Evolutionary conservation across 2,113 vertebrate genomes (phyloP).

Genomic region (Caretta caretta): DNA sequence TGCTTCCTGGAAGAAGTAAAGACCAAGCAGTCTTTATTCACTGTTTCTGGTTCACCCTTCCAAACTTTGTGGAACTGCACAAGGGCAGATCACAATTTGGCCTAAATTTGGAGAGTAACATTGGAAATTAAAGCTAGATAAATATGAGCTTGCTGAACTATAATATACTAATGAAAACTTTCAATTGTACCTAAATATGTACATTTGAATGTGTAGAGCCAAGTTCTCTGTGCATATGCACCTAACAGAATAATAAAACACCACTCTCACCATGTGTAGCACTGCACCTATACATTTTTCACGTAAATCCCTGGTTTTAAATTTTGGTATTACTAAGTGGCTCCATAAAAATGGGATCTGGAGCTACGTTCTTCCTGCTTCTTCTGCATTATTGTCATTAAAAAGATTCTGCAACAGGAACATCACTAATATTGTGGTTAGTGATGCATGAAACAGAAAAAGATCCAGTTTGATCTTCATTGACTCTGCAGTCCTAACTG

Average conservation of each 20-base stretch:
- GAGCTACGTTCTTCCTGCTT: not conserved
- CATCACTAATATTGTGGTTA: not conserved
- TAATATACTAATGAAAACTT: not conserved
- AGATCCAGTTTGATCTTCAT: not conserved
- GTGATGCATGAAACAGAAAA: not conserved
- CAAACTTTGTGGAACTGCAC: not conserved
- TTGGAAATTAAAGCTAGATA: not conserved
- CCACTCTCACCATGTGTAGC: not conserved
- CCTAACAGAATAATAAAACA: not conserved
- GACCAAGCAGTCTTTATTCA: not conserved
- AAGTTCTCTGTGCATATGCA: slow-evolving; percentile 21
- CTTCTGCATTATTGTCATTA: not conserved
- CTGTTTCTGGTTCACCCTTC: accelerated
- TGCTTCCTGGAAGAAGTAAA: not conserved
- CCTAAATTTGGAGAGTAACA: not conserved
- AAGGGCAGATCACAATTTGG: not conserved
- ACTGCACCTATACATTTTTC: accelerated
- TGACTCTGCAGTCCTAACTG: not conserved
- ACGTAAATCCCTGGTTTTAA: too few relatives aligned
- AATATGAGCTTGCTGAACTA: not conserved
- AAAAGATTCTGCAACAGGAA: not conserved
- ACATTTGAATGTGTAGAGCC: not conserved
- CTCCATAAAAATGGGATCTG: not conserved
- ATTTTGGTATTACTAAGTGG: not conserved
- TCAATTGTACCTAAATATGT: not conserved